phyloP scores from a whole-genome alignment of 2,113 vertebrate genomes.

The Symphodus melops region DNA sequence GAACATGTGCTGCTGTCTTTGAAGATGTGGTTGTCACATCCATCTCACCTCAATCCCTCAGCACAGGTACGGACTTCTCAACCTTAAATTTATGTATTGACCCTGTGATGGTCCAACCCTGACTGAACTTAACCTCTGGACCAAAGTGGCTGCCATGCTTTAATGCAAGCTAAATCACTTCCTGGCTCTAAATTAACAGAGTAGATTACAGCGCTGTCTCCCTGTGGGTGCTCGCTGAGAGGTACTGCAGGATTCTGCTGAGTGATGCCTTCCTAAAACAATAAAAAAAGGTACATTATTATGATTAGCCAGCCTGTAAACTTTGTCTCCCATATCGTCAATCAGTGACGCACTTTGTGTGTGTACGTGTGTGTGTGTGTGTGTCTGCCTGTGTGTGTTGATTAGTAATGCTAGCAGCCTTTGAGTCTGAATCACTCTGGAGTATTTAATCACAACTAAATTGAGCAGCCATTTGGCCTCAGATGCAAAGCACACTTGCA shows the following conservation, averaged over 20 bases:
- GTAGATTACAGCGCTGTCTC: slow-evolving; percentile 53
- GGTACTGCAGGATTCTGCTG: slow-evolving; percentile 59
- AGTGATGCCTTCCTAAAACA: slow-evolving; percentile 82
- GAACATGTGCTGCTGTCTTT: not conserved
- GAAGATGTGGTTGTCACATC: not conserved
- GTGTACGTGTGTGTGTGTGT: slow-evolving; percentile 15
- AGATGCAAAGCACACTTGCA: slow-evolving; percentile 54
- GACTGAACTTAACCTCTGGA: slow-evolving; percentile 34
- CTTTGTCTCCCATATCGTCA: slow-evolving; percentile 71
- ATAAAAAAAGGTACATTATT: slow-evolving; percentile 80
- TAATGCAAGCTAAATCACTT: slow-evolving; percentile 67
- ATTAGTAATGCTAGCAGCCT: slow-evolving; percentile 71
- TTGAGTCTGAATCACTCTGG: slow-evolving; percentile 67
- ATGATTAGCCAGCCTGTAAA: slow-evolving; percentile 80
- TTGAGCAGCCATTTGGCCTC: slow-evolving; percentile 68
- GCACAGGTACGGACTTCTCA: not conserved
- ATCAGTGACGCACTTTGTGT: slow-evolving; percentile 53
- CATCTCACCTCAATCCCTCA: not conserved
- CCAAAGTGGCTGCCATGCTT: slow-evolving; percentile 59
- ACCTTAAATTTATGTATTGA: slow-evolving; percentile 22
- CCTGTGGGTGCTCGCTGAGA: slow-evolving; percentile 51
- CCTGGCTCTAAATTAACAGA: slow-evolving; percentile 70
- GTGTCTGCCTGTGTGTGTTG: slow-evolving; percentile 30
- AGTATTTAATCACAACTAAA: slow-evolving; percentile 79
- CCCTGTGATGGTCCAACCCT: not conserved